Conservation (phyloP, 64 coral and sea anemone species). For the Acropora tenuis region DNA sequence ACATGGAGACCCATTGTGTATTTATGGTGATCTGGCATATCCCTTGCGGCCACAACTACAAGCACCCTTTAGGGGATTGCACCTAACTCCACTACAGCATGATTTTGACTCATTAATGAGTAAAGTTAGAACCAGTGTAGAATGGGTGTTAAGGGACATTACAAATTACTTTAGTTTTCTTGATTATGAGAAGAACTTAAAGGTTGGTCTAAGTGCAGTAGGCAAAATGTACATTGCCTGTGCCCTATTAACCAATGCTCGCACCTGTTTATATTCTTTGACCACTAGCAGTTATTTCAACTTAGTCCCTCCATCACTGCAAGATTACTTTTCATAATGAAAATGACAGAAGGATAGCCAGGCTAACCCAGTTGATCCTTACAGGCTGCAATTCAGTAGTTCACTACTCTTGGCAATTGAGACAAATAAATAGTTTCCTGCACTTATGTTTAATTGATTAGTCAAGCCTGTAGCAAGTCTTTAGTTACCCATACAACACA, state of each 20-base stretch:
- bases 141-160: conserved; percentile 42
- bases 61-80: conserved; percentile 31
- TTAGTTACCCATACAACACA: background rate
- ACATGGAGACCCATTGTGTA: conserved; percentile 17
- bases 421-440: conserved; percentile 2
- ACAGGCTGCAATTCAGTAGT: background rate
- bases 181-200: conserved; percentile 37
- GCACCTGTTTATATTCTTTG: conserved; percentile 11
- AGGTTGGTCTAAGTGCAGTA: conserved; percentile 25
- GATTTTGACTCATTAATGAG: conserved; percentile 30
- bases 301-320: conserved; percentile 6
- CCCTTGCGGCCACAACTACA: conserved; percentile 28
- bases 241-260: conserved; percentile 11
- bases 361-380: background rate
- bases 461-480: background rate
- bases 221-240: background rate
- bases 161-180: conserved; percentile 52
- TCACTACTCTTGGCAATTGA: background rate
- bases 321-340: conserved; percentile 34
- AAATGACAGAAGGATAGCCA: background rate
- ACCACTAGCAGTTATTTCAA: background rate
- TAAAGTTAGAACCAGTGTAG: conserved; percentile 13
- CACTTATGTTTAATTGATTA: background rate
- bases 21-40: conserved; percentile 47
- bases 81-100: conserved; percentile 7